phyloP scores from a whole-genome alignment of 2,797 vertebrate species.

The Acestrorhynchus altus region DNA sequence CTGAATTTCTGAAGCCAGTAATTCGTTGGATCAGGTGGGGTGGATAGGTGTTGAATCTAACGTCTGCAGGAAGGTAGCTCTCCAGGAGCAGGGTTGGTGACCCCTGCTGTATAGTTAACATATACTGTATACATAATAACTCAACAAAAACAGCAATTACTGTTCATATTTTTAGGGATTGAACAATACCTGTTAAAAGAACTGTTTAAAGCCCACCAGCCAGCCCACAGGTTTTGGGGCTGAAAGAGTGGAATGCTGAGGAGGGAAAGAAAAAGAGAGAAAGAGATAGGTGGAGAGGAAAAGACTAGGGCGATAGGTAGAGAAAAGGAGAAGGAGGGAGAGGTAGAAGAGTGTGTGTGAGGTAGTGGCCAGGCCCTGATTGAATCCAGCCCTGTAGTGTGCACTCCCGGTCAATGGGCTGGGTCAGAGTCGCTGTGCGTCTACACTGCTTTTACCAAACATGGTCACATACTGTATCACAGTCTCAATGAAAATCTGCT shows the following conservation, averaged over 20 bases:
- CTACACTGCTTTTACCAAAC: slow-evolving; percentile 81
- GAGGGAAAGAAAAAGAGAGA: slow-evolving; percentile 6
- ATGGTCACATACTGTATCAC: slow-evolving; percentile 79
- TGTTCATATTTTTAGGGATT: too few species aligned
- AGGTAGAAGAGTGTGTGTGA: slow-evolving; percentile 44
- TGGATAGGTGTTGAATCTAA: too few species aligned
- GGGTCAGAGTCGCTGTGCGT: slow-evolving; percentile 64
- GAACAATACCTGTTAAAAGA: slow-evolving; percentile 1
- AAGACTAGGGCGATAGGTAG: slow-evolving; percentile 45
- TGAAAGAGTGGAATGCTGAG: slow-evolving; percentile 21
- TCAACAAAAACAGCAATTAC: neutral
- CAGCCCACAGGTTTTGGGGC: neutral
- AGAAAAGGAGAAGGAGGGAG: slow-evolving; percentile 40
- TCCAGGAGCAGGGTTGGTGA: too few species aligned
- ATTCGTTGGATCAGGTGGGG: too few species aligned
- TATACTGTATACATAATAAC: too few species aligned
- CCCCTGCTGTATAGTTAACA: too few species aligned
- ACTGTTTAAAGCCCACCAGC: slow-evolving; percentile 35
- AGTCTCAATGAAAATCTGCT: slow-evolving; percentile 69
- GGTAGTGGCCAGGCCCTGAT: slow-evolving; percentile 63
- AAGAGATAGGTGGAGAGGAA: slow-evolving; percentile 37
- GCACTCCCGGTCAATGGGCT: slow-evolving; percentile 69
- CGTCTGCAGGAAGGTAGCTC: too few species aligned
- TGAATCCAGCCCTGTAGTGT: slow-evolving; percentile 70
- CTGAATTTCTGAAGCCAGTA: too few species aligned